Evolutionary conservation across 2,797 vertebrate species (phyloP).

Genomic region (Galaxias olidus): DNA sequence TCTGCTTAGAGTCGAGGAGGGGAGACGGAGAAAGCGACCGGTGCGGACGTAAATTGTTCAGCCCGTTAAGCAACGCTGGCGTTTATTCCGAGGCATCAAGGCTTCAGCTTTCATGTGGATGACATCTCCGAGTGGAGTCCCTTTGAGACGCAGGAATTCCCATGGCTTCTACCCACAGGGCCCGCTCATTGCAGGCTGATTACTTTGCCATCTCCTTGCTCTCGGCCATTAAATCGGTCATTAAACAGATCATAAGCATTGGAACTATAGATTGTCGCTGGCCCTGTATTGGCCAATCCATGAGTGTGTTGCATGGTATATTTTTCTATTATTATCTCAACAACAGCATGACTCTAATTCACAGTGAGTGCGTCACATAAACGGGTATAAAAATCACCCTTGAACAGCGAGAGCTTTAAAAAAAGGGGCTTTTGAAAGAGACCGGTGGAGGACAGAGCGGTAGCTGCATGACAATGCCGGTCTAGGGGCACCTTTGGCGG

Average conservation of each 20-base stretch:
- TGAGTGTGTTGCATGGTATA: constrained; percentile 17
- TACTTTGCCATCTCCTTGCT: constrained; percentile 11
- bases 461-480: constrained; percentile 61
- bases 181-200: constrained; percentile 12
- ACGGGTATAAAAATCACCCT: constrained; percentile 42
- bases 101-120: constrained; percentile 24
- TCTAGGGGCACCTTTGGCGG: constrained; percentile 53
- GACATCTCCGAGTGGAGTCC: constrained; percentile 15
- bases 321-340: constrained; percentile 24
- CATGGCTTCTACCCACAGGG: constrained; percentile 12
- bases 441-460: constrained; percentile 43
- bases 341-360: constrained; percentile 45
- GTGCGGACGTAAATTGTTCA: constrained; percentile 26
- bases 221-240: neutral
- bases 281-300: constrained; percentile 23
- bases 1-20: constrained; percentile 43
- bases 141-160: constrained; percentile 20
- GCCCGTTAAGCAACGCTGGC: constrained; percentile 41
- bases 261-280: constrained; percentile 2
- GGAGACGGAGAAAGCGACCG: constrained; percentile 22
- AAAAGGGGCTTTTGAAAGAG: constrained; percentile 50
- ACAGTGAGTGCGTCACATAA: constrained; percentile 32
- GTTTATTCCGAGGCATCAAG: constrained; percentile 30
- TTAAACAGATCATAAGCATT: constrained; percentile 12
- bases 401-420: constrained; percentile 54